A percentile compares a stretch with the other conserved stretches of the same genome.
These are phyloP conservation scores for Scrobipalpa atriplicella DNA, from an alignment of 2,888 invertebrate genomes.

Conservation along the genomic window DNA sequence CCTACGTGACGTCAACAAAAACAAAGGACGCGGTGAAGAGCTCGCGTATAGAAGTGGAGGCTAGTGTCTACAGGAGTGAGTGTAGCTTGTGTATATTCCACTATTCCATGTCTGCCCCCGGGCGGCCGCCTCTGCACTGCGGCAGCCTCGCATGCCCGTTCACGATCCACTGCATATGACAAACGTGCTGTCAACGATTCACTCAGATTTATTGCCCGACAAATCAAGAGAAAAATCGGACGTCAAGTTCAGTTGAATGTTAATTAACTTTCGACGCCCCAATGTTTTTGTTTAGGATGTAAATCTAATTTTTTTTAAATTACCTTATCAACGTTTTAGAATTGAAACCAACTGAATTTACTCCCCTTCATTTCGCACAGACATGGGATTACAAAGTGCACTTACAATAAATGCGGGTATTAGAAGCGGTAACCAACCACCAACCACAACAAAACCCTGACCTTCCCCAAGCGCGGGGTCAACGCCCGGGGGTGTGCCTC, in stretches of 20 bases:
- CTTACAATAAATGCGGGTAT: slow-evolving; percentile 37
- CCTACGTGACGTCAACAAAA: slow-evolving; percentile 21
- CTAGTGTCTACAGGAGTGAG: not conserved
- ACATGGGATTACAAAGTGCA: not conserved
- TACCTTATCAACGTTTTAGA: no score
- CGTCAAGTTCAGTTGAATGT: not conserved
- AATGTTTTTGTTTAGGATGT: no score
- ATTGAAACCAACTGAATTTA: no score
- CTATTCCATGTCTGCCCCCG: slow-evolving; percentile 30
- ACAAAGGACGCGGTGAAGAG: slow-evolving; percentile 40
- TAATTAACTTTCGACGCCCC: not conserved
- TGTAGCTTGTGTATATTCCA: not conserved
- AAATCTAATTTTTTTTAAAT: no score
- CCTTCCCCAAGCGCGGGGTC: slow-evolving; percentile 69
- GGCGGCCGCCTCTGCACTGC: slow-evolving; percentile 71
- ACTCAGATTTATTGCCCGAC: not conserved
- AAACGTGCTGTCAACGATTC: slow-evolving; percentile 11
- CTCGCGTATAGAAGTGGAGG: slow-evolving; percentile 38
- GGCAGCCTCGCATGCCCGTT: slow-evolving; percentile 45
- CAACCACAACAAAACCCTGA: slow-evolving; percentile 66
- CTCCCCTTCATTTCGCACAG: not conserved
- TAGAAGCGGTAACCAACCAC: slow-evolving; percentile 33
- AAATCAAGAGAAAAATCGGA: not conserved
- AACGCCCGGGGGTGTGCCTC: slow-evolving; percentile 71
- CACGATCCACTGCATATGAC: slow-evolving; percentile 8